Evolutionary conservation across 1,140 invertebrate genomes (phyloP).

Genomic region (Hylaeus anthracinus): DNA sequence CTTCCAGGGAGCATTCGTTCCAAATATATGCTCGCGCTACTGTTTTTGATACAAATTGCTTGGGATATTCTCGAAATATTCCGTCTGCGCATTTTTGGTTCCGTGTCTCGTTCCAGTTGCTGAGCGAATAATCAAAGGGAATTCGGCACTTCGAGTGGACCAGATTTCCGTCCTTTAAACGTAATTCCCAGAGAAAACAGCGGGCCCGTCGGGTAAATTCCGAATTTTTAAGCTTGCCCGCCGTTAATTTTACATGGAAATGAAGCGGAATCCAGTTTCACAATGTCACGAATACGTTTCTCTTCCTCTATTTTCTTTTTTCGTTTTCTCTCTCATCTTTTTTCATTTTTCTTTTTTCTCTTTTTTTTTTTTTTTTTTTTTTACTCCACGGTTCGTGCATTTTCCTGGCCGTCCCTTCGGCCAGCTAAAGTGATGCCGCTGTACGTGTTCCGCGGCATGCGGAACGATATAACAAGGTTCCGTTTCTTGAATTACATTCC

Average conservation of each 20-base stretch:
- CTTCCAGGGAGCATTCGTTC: too few species aligned
- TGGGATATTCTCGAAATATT: background rate
- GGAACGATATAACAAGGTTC: slow-evolving; percentile 26
- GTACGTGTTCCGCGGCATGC: slow-evolving; percentile 14
- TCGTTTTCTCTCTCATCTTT: background rate
- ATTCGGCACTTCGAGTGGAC: background rate
- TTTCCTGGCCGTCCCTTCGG: slow-evolving; percentile 32
- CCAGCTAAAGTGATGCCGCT: slow-evolving; percentile 40
- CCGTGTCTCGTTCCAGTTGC: background rate
- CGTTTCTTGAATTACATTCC: slow-evolving; percentile 35
- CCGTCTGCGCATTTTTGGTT: background rate
- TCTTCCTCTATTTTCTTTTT: background rate
- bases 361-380: too few species aligned
- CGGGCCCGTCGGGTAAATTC: background rate
- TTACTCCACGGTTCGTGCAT: background rate
- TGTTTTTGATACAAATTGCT: background rate
- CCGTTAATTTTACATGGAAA: slow-evolving; percentile 30
- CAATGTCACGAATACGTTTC: slow-evolving; percentile 1
- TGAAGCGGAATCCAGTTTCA: slow-evolving; percentile 15
- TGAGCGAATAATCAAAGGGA: background rate
- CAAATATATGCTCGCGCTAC: background rate
- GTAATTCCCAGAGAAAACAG: background rate
- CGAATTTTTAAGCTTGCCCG: slow-evolving; percentile 20
- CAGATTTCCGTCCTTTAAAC: background rate
- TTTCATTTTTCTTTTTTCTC: too few species aligned